Evolutionary conservation across 2,797 vertebrate species (phyloP).

Genomic region (Danio choprae): DNA sequence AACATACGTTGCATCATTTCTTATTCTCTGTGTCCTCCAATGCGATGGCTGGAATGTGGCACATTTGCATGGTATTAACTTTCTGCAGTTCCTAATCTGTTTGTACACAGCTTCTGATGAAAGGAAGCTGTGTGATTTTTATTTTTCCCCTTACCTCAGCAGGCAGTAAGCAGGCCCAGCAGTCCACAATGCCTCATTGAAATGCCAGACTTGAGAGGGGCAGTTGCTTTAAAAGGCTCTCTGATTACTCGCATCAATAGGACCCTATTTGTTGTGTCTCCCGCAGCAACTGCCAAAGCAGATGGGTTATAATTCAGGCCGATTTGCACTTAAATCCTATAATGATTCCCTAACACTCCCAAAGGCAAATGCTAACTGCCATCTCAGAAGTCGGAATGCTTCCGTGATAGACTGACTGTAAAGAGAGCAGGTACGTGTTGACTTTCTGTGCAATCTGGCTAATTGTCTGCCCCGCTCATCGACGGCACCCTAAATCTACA

Average conservation of each 20-base stretch:
- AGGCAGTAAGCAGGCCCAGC: constrained; percentile 51
- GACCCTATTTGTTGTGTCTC: constrained; percentile 56
- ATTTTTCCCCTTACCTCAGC: constrained; percentile 45
- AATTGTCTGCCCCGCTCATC: neutral
- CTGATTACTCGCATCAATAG: constrained; percentile 59
- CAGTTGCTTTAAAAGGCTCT: constrained; percentile 55
- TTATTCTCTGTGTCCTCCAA: neutral
- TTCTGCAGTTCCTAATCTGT: constrained; percentile 44
- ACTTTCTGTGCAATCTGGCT: constrained; percentile 19
- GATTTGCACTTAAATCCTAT: constrained; percentile 58
- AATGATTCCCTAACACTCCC: constrained; percentile 48
- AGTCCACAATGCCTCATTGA: constrained; percentile 54
- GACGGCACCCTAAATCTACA: neutral
- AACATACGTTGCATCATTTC: neutral
- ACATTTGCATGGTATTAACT: constrained; percentile 44
- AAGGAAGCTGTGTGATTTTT: constrained; percentile 44
- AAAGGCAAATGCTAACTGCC: constrained; percentile 42
- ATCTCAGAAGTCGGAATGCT: constrained; percentile 29
- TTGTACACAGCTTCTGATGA: constrained; percentile 46
- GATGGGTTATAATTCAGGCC: constrained; percentile 59
- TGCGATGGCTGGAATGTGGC: constrained; percentile 18
- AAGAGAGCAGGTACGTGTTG: constrained; percentile 23
- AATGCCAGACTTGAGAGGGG: constrained; percentile 56
- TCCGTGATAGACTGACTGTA: constrained; percentile 19
- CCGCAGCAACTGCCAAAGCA: constrained; percentile 54